phyloP scores from a whole-genome alignment of 2,113 vertebrate genomes.

The Glareola pratincola region DNA sequence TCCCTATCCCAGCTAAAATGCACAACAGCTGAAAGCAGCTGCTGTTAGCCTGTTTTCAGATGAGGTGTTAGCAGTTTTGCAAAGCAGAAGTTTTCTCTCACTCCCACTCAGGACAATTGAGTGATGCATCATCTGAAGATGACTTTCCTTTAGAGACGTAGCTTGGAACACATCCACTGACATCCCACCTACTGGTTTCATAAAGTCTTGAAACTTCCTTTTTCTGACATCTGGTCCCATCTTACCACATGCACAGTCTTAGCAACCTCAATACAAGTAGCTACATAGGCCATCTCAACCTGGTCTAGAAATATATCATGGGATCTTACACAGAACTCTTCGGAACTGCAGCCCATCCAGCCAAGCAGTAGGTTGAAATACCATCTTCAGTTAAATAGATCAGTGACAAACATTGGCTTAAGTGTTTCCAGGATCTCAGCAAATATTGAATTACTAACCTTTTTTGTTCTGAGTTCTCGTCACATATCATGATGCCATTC shows the following conservation, averaged over 20 bases:
- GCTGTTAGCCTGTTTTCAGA: neutral
- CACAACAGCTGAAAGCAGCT: neutral
- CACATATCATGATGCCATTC: neutral
- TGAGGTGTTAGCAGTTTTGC: neutral
- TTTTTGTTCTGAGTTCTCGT: neutral
- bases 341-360: neutral
- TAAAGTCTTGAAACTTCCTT: neutral
- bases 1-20: neutral
- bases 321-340: neutral
- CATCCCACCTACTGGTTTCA: neutral
- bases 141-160: rapidly evolving
- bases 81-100: neutral
- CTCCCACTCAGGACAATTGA: neutral
- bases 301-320: neutral
- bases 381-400: neutral
- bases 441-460: neutral
- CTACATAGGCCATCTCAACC: neutral
- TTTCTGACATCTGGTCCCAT: neutral
- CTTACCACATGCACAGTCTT: neutral
- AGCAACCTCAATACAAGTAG: neutral
- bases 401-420: neutral
- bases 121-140: neutral
- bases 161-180: neutral
- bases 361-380: neutral
- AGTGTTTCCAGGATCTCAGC: neutral